Evolutionary conservation across 2,797 vertebrate genomes (phyloP).

Genomic region (Brachyrhaphis roseni): DNA sequence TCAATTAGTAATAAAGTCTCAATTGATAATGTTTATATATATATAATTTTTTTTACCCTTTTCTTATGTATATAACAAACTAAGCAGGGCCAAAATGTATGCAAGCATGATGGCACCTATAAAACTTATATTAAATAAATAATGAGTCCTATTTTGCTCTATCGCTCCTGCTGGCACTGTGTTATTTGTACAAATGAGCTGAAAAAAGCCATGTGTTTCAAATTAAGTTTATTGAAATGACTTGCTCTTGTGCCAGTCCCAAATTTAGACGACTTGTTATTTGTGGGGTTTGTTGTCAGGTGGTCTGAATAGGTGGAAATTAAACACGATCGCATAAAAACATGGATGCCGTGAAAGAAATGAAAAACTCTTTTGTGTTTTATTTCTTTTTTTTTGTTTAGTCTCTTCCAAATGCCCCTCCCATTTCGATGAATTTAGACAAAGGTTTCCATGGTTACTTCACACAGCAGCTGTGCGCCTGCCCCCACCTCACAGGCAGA

Average conservation of each 20-base stretch:
- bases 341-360: neutral
- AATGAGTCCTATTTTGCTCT: neutral
- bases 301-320: neutral
- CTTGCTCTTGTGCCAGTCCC: neutral
- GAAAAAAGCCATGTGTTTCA: neutral
- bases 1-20: neutral
- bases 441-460: conserved; percentile 82
- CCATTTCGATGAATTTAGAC: conserved; percentile 57
- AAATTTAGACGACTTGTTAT: neutral
- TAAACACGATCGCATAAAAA: neutral
- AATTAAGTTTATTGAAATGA: neutral
- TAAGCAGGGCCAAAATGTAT: neutral
- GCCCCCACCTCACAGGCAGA: conserved; percentile 26
- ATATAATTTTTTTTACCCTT: neutral
- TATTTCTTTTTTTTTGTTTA: neutral
- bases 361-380: conserved; percentile 6
- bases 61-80: neutral
- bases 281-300: neutral
- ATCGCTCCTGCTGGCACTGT: neutral
- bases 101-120: neutral
- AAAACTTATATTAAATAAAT: neutral
- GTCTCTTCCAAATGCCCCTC: conserved; percentile 21
- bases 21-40: neutral
- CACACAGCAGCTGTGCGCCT: conserved; percentile 69
- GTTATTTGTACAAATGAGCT: neutral